These are phyloP conservation scores for Hiodon tergisus DNA, from an alignment of 2,113 vertebrate species.

Conservation along the genomic window DNA sequence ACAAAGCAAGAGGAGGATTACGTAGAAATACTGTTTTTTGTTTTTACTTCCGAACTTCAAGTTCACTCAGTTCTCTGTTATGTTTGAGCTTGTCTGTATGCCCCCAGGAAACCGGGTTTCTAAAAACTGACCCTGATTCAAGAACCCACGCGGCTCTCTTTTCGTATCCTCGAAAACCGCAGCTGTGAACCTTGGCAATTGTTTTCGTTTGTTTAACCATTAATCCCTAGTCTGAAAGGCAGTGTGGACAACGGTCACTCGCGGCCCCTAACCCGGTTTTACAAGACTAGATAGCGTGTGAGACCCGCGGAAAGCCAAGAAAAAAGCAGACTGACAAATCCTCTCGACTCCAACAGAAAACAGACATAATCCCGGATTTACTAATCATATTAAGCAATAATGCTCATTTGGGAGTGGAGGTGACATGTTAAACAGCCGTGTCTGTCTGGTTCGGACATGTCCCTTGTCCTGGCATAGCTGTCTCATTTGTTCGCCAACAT, in stretches of 20 bases:
- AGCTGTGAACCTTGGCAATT: too few species aligned
- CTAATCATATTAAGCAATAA: not conserved
- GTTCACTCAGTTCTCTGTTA: not conserved
- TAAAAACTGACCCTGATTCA: not conserved
- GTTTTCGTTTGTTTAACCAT: too few species aligned
- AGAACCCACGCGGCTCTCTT: not conserved
- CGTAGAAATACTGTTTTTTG: not conserved
- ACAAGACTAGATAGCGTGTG: not conserved
- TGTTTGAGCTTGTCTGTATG: not conserved
- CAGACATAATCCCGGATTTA: not conserved
- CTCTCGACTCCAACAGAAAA: not conserved
- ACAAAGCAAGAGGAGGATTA: constrained; percentile 16
- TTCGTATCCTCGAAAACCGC: not conserved
- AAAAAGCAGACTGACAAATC: not conserved
- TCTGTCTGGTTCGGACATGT: not conserved
- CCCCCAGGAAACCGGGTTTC: not conserved
- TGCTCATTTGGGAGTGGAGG: too few species aligned
- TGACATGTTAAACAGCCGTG: not conserved
- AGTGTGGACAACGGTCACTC: not conserved
- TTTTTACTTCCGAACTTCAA: not conserved
- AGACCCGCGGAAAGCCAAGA: not conserved
- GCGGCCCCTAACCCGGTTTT: constrained; percentile 12
- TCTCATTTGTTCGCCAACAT: not conserved
- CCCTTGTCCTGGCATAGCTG: not conserved
- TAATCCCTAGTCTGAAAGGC: not conserved